Evolutionary conservation across 1,140 invertebrate genomes (phyloP).

Genomic region (Rhynchophorus ferrugineus): DNA sequence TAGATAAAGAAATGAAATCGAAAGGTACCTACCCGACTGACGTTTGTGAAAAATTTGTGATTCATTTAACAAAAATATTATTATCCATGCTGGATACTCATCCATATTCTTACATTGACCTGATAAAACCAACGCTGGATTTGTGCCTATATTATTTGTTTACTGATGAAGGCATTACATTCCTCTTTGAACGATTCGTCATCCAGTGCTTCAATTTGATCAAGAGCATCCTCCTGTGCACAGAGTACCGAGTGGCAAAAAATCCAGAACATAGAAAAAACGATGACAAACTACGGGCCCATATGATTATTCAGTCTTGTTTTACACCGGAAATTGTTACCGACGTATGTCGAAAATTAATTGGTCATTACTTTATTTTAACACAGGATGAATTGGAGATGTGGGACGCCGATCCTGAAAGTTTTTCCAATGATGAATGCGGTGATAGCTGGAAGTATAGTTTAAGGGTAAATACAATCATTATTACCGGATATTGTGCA

Average conservation of each 20-base stretch:
- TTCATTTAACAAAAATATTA: constrained; percentile 71
- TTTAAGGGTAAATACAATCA: constrained; percentile 72
- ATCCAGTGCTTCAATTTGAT: constrained; percentile 86
- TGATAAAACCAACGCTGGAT: constrained; percentile 70
- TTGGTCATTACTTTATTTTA: constrained; percentile 82
- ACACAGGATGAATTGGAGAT: constrained; percentile 73
- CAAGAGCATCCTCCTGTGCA: constrained; percentile 71
- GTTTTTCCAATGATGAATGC: constrained; percentile 77
- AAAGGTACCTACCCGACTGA: constrained; percentile 54
- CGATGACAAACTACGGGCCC: constrained; percentile 47
- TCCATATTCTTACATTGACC: constrained; percentile 69
- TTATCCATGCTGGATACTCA: constrained; percentile 67
- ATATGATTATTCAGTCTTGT: constrained; percentile 62
- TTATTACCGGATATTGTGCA: background rate
- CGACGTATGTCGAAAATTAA: constrained; percentile 75
- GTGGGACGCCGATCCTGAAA: constrained; percentile 89
- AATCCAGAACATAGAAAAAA: constrained; percentile 47
- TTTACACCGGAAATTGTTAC: constrained; percentile 61
- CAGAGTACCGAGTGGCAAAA: constrained; percentile 63
- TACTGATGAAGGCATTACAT: constrained; percentile 62
- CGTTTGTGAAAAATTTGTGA: constrained; percentile 71
- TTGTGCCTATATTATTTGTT: constrained; percentile 82
- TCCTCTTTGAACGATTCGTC: constrained; percentile 75
- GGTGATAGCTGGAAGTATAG: constrained; percentile 91
- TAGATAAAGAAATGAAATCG: constrained; percentile 47